Evolutionary conservation across 2,797 vertebrate genomes (phyloP).

Genomic region (Brachyrhaphis roseni): DNA sequence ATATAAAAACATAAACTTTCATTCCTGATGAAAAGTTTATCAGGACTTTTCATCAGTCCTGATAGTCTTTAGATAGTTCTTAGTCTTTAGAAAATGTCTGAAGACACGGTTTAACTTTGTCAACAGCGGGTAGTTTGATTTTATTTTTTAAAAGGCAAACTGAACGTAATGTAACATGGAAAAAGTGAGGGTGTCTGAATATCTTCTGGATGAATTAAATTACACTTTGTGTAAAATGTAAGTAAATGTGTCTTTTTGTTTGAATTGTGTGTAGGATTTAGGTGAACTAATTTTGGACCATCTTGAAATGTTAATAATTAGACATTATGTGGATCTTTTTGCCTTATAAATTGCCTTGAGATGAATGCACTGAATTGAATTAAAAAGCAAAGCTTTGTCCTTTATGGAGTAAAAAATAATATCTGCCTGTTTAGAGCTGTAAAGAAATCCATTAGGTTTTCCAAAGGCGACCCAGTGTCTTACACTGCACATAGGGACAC

Average conservation of each 20-base stretch:
- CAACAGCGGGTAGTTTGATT: background rate
- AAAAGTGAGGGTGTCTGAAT: background rate
- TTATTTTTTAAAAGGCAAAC: background rate
- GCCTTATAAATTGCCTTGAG: background rate
- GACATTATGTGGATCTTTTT: background rate
- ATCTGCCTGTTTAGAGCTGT: background rate
- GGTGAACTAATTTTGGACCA: background rate
- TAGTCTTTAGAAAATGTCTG: background rate
- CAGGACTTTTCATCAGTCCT: too few relatives aligned
- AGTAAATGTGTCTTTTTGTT: background rate
- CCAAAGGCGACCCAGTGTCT: background rate
- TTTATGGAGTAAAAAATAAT: background rate
- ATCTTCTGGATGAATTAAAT: background rate
- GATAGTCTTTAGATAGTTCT: too few relatives aligned
- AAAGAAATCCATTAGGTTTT: constrained; percentile 2
- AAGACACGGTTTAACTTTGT: background rate
- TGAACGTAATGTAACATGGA: background rate
- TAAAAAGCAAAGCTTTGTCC: background rate
- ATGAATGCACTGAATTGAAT: background rate
- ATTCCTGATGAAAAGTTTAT: too few relatives aligned
- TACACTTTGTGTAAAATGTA: background rate
- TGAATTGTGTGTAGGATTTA: background rate
- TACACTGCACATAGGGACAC: constrained; percentile 1
- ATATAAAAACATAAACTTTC: too few relatives aligned
- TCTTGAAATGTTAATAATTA: background rate